A percentile compares a stretch with the other conserved stretches of the same genome.
Evolutionary conservation across 2,797 vertebrate species (phyloP).

Genomic region (Muscicapa comitata): DNA sequence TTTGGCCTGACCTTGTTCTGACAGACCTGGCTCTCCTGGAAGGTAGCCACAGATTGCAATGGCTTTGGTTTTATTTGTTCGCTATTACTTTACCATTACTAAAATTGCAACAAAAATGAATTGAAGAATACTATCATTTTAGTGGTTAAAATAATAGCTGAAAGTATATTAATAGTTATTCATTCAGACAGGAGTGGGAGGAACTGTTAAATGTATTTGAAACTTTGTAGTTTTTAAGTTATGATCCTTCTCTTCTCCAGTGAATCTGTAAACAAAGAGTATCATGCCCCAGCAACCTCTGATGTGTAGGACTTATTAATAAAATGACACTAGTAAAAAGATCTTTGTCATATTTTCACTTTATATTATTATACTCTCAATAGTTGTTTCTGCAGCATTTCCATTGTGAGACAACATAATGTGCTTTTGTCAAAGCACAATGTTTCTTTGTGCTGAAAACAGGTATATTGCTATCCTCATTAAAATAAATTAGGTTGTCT

Average conservation of each 20-base stretch:
- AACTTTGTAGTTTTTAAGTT: neutral
- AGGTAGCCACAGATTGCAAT: neutral
- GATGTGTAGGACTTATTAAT: neutral
- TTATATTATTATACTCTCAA: neutral
- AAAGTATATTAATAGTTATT: neutral
- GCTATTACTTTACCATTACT: neutral
- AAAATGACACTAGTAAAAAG: neutral
- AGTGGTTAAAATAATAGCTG: neutral
- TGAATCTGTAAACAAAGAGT: neutral
- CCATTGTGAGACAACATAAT: slow-evolving; percentile 24
- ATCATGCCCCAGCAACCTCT: neutral
- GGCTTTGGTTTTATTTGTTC: neutral
- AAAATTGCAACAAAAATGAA: neutral
- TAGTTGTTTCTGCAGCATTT: neutral
- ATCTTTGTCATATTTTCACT: slow-evolving; percentile 1
- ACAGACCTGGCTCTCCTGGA: neutral
- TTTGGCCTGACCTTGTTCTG: neutral
- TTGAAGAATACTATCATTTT: neutral
- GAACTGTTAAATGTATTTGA: neutral
- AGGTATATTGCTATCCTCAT: slow-evolving; percentile 24
- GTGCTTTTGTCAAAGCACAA: slow-evolving; percentile 33
- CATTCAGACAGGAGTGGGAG: neutral
- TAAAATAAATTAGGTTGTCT: slow-evolving; percentile 64
- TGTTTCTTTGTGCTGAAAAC: slow-evolving; percentile 44
- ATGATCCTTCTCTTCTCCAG: neutral